Evolutionary conservation across 1,140 invertebrate genomes (phyloP).

Genomic region (Thaumetopoea pityocampa): DNA sequence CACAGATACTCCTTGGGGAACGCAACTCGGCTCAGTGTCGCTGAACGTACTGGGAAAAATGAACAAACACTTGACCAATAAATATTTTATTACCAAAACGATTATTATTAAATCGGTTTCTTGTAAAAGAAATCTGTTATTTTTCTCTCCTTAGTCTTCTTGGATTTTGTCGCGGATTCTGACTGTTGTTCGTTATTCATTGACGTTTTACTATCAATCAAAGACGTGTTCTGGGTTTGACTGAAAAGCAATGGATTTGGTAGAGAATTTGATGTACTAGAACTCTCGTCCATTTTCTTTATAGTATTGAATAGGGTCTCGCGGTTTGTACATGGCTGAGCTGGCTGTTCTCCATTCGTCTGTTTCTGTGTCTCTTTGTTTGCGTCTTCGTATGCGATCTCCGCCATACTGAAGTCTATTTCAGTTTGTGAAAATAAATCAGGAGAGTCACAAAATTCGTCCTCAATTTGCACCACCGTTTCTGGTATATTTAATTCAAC

Average conservation of each 20-base stretch:
- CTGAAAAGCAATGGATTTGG: slow-evolving; percentile 1
- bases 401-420: slow-evolving; percentile 8
- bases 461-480: slow-evolving; percentile 1
- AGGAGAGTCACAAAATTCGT: slow-evolving; percentile 16
- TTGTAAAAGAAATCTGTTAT: slow-evolving; percentile 64
- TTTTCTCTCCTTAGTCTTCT: slow-evolving; percentile 66
- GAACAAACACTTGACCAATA: background rate
- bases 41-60: too few species aligned
- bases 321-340: background rate
- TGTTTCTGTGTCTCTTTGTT: slow-evolving; percentile 7
- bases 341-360: background rate
- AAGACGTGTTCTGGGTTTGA: background rate
- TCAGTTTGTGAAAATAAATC: slow-evolving; percentile 33
- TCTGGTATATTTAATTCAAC: background rate
- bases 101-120: slow-evolving; percentile 37
- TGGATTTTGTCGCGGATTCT: slow-evolving; percentile 46
- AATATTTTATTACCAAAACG: background rate
- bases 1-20: too few species aligned
- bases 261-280: background rate
- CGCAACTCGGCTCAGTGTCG: too few species aligned
- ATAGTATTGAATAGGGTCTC: slow-evolving; percentile 3
- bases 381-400: slow-evolving; percentile 1
- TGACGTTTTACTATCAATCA: slow-evolving; percentile 1
- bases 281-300: slow-evolving; percentile 1
- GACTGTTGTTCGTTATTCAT: slow-evolving; percentile 25